Percentiles rank a stretch among this genome's conserved stretches.
Conservation (phyloP, 2,113 vertebrate genomes). For the Grantiella picta region DNA sequence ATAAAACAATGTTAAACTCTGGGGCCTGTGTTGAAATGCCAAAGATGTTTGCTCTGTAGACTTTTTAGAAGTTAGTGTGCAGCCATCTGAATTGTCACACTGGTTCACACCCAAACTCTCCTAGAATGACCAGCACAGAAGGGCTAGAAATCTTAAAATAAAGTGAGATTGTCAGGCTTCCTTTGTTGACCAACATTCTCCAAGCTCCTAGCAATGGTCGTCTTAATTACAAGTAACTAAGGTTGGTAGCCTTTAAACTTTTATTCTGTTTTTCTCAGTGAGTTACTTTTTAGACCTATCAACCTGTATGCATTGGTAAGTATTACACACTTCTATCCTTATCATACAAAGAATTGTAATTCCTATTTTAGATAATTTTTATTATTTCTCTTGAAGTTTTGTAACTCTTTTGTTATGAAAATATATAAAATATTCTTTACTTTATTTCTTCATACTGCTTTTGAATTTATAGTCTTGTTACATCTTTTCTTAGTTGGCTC, state of each 20-base stretch:
- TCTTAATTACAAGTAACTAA: not conserved
- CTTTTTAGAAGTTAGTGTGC: not conserved
- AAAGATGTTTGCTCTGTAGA: not conserved
- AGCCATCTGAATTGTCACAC: not conserved
- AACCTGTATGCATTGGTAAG: not conserved
- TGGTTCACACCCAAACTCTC: not conserved
- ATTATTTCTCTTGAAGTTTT: not conserved
- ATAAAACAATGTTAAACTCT: not conserved
- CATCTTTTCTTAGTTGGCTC: not conserved
- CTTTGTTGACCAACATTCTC: not conserved
- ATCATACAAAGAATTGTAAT: not conserved
- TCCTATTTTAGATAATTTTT: not conserved
- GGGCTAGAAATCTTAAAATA: not conserved
- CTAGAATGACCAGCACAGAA: not conserved
- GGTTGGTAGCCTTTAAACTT: not conserved
- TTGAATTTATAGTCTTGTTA: not conserved
- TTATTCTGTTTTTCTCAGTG: not conserved
- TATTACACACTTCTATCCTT: not conserved
- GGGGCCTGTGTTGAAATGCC: not conserved
- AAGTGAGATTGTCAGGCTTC: not conserved
- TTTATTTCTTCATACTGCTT: not conserved
- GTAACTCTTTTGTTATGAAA: not conserved
- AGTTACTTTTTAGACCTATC: not conserved
- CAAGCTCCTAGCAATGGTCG: not conserved
- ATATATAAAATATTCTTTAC: not conserved